Percentiles rank a stretch among this genome's conserved stretches.
Evolutionary conservation across 1,140 invertebrate species (phyloP).

Genomic region (Magallana ariakensis): DNA sequence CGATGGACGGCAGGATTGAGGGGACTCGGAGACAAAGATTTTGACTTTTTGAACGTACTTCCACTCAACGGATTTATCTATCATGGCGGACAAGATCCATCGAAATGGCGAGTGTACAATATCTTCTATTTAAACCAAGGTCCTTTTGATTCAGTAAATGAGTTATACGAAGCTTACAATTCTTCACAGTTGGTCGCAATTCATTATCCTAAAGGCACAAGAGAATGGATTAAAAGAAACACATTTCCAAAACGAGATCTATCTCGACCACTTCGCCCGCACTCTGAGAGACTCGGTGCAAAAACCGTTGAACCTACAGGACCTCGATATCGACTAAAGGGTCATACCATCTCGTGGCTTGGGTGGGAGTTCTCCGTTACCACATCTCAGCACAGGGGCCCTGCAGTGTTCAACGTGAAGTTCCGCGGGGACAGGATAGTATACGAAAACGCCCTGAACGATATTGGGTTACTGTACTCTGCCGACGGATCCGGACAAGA

Average conservation of each 20-base stretch:
- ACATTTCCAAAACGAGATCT: slow-evolving; percentile 47
- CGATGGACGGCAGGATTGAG: slow-evolving; percentile 43
- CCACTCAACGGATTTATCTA: slow-evolving; percentile 46
- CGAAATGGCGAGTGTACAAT: slow-evolving; percentile 48
- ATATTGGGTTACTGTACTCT: slow-evolving; percentile 61
- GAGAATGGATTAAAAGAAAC: slow-evolving; percentile 42
- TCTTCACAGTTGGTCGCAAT: slow-evolving; percentile 35
- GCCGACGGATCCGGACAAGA: slow-evolving; percentile 52
- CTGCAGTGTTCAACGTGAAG: slow-evolving; percentile 62
- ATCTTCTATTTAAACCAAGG: slow-evolving; percentile 57
- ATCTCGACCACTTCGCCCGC: slow-evolving; percentile 50
- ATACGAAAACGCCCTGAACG: slow-evolving; percentile 67
- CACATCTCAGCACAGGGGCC: slow-evolving; percentile 55
- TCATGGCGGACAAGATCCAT: slow-evolving; percentile 50
- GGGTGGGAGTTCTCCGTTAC: slow-evolving; percentile 67
- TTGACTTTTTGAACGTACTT: slow-evolving; percentile 53
- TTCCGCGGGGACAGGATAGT: slow-evolving; percentile 61
- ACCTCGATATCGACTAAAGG: slow-evolving; percentile 62
- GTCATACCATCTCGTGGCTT: slow-evolving; percentile 61
- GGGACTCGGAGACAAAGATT: slow-evolving; percentile 51
- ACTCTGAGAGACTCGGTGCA: slow-evolving; percentile 51
- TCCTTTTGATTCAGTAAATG: slow-evolving; percentile 45
- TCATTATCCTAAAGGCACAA: slow-evolving; percentile 46
- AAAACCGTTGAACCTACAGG: slow-evolving; percentile 67
- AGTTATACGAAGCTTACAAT: slow-evolving; percentile 38